phyloP scores from a whole-genome alignment of 2,888 invertebrate genomes.

The Chironomus tentans region DNA sequence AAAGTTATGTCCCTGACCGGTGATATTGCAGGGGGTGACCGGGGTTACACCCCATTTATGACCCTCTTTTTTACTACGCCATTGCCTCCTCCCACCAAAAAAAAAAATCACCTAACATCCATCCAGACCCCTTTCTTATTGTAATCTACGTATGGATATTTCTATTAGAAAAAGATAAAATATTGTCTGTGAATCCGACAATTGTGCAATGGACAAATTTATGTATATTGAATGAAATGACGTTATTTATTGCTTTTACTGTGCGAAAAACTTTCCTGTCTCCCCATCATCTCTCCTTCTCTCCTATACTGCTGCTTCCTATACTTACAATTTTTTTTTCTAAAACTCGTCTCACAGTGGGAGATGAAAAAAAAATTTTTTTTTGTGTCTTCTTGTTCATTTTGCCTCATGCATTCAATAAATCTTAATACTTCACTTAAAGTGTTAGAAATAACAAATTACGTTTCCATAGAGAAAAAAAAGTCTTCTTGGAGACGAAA shows the following conservation, averaged over 20 bases:
- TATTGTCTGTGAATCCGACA: conserved; percentile 25
- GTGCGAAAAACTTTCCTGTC: background rate
- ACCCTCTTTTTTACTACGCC: background rate
- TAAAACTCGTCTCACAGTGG: conserved; percentile 4
- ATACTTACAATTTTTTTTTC: background rate
- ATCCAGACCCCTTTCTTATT: background rate
- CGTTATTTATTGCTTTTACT: conserved; percentile 24
- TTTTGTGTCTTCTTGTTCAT: background rate
- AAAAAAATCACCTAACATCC: background rate
- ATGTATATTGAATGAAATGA: conserved; percentile 24
- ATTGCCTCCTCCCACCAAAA: no score
- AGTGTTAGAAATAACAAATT: conserved; percentile 27
- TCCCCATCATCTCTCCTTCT: background rate
- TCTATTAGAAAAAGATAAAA: background rate
- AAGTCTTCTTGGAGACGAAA: background rate
- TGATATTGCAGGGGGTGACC: no score
- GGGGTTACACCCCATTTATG: no score
- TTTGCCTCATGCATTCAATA: conserved; percentile 25
- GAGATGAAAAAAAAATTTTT: background rate
- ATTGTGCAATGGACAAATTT: conserved; percentile 26
- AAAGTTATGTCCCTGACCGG: no score
- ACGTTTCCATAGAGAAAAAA: conserved; percentile 6
- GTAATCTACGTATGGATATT: background rate
- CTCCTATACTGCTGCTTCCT: background rate
- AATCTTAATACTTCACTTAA: conserved; percentile 27